Base-by-base conservation (phyloP, 64 coral and sea anemone genomes). In the Montipora cactus region DNA sequence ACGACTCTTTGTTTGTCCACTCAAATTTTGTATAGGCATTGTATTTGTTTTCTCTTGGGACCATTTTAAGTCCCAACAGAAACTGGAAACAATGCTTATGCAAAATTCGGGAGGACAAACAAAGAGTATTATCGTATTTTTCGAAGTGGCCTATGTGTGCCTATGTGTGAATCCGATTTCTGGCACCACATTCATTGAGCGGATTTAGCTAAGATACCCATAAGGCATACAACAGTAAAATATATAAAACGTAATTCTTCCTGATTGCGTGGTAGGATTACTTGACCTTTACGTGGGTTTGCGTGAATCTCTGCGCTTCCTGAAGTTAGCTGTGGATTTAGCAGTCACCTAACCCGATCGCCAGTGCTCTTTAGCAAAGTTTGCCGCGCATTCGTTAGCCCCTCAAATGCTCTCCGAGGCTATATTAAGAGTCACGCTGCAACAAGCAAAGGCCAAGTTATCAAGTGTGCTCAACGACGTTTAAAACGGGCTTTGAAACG, bases 281-380 rank as follows among this genome's bases (percentile, higher is more conserved):
- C 9, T 71, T n/a, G n/a, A 21, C 37, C 49, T 83, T 71, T 49
- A 71, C 82, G 82, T 86, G 82, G 44, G 62, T 68, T 84, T 86
- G 62, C 82, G 82, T 86, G 82, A 64, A 86, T 86, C 66, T 59
- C 9, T 71, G 47, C 44, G 37, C 12, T 8, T 8, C 8, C 16
- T 20, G 21, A 64, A 86, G 64, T 86, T 64, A 86, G 64, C 44
- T 71, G 46, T 64, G 61, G 46, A 71, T 70, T 86, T 64, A 44
- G 66, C 47, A 46, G 16, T 86, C 66, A 86, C 66, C 3, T 46
- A 8, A 62, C n/a, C 46, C 5, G 16, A 21, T 14, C 82, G 81
- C 67, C 11, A 49, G 82, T 69, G 67, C 72, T 86, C 82, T 86
- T 71, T 72, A 71, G 82, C 82, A 69, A 86, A 86, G 82, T 86